These are phyloP conservation scores for human DNA, from an alignment of 2,113 vertebrate species.

Conservation along the genomic window DNA sequence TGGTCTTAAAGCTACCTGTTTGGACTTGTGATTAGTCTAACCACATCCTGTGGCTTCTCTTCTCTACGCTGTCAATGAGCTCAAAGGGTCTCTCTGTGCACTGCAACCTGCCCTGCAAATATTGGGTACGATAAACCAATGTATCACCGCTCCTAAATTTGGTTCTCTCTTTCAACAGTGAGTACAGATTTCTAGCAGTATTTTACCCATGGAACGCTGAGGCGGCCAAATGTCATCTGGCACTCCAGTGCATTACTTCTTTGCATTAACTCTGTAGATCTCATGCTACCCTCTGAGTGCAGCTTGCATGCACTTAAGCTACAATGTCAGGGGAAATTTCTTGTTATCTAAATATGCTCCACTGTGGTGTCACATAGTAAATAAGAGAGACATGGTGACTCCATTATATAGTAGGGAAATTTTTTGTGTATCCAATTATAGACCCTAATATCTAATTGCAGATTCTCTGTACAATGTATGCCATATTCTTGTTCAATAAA, in stretches of 20 bases:
- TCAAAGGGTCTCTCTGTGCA: background rate
- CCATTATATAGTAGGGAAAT: no score
- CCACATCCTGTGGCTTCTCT: background rate
- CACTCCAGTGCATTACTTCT: background rate
- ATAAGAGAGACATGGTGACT: background rate
- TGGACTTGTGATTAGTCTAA: background rate
- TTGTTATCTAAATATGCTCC: background rate
- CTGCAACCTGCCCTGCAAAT: no score
- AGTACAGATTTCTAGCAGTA: background rate
- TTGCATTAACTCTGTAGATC: no score
- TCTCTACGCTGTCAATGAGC: background rate
- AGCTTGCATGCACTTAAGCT: background rate
- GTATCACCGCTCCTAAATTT: no score
- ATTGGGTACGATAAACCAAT: rapidly evolving
- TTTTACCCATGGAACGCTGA: background rate
- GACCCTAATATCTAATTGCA: background rate
- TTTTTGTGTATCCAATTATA: background rate
- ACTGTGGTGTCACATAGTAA: background rate
- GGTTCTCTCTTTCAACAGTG: background rate
- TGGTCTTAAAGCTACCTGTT: no score
- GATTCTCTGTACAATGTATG: no score
- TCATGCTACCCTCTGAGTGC: background rate
- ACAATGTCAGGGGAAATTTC: background rate
- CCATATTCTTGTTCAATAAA: no score
- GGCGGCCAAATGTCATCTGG: background rate